Conservation (phyloP, 2,113 vertebrate genomes). For the Eolophus roseicapilla region DNA sequence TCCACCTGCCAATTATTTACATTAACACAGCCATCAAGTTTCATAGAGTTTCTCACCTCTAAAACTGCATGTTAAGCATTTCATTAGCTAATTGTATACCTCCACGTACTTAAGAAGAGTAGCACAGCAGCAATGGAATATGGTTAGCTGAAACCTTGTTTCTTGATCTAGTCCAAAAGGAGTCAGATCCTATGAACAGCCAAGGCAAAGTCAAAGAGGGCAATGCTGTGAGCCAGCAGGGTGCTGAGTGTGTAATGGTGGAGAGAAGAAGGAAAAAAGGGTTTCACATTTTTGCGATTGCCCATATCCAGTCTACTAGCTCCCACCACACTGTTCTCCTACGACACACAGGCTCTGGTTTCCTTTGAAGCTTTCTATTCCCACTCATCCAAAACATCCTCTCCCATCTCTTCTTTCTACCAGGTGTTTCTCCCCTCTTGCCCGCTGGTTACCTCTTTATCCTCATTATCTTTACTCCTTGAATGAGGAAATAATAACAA, state of each 20-base stretch:
- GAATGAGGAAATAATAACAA: neutral
- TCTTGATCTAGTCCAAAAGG: neutral
- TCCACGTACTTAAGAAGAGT: neutral
- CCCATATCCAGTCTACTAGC: too few relatives aligned
- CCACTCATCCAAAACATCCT: neutral
- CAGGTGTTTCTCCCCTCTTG: neutral
- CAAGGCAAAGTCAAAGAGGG: rapidly evolving
- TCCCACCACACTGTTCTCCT: neutral
- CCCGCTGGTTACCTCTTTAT: neutral
- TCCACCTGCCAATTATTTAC: neutral
- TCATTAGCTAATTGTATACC: neutral
- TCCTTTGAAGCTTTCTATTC: neutral
- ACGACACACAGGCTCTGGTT: rapidly evolving
- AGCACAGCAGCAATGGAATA: neutral
- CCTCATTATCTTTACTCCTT: neutral
- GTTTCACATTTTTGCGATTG: neutral
- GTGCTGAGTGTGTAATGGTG: rapidly evolving
- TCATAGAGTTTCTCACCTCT: neutral
- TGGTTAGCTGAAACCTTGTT: neutral
- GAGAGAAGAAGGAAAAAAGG: neutral
- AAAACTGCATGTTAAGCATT: neutral
- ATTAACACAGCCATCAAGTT: neutral
- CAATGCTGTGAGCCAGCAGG: rapidly evolving
- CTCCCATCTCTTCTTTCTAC: neutral
- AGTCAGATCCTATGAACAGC: neutral